A percentile compares a stretch with the other conserved stretches of the same genome.
Conservation (phyloP, 2,113 vertebrate species). For the Patagioenas fasciata region DNA sequence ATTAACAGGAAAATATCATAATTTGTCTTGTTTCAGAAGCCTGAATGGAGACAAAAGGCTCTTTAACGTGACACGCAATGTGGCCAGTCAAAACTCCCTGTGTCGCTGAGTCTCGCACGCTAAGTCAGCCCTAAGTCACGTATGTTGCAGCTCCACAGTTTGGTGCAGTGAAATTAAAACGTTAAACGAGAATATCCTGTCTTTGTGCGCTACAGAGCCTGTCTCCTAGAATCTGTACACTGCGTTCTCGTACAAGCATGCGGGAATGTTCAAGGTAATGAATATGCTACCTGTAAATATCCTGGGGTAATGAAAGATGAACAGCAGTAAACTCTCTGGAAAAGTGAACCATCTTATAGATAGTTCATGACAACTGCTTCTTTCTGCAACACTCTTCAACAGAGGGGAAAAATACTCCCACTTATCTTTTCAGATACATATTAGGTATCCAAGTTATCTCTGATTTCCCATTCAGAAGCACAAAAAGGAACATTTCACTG, state of each 20-base stretch:
- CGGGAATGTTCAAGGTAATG: not conserved
- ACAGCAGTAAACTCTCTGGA: slow-evolving; percentile 40
- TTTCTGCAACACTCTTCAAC: not conserved
- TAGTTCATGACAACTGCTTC: slow-evolving; percentile 1
- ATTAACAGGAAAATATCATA: slow-evolving; percentile 77
- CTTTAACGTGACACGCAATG: slow-evolving; percentile 69
- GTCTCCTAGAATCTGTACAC: not conserved
- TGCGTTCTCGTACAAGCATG: not conserved
- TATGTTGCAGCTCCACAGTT: slow-evolving; percentile 18
- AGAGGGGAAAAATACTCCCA: rapidly evolving
- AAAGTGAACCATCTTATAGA: slow-evolving; percentile 17
- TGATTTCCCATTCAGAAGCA: slow-evolving; percentile 21
- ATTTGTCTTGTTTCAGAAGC: slow-evolving; percentile 81
- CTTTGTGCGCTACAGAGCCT: not conserved
- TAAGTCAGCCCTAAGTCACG: not conserved
- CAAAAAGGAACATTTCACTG: slow-evolving; percentile 21
- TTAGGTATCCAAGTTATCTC: slow-evolving; percentile 8
- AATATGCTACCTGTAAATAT: slow-evolving; percentile 35
- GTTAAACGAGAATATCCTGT: not conserved
- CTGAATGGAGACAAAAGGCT: slow-evolving; percentile 75
- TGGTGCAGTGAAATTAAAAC: not conserved
- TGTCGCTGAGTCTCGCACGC: not conserved
- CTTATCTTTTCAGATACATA: slow-evolving; percentile 17
- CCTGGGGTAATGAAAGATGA: slow-evolving; percentile 49
- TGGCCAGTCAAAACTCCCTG: slow-evolving; percentile 60